These are phyloP conservation scores for Horisme vitalbata DNA, from an alignment of 2,888 invertebrate genomes.

Conservation along the genomic window DNA sequence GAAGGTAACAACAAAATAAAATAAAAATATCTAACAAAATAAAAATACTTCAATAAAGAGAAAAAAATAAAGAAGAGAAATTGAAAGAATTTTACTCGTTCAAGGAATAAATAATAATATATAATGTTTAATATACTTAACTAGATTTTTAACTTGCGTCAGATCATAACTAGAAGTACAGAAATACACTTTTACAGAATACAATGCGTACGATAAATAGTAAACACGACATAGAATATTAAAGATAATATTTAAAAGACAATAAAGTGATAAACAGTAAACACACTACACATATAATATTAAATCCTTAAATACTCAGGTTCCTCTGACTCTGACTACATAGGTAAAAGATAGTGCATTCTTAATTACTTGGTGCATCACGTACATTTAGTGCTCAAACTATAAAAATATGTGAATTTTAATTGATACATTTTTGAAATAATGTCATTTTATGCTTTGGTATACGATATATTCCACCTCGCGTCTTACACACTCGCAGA, in stretches of 20 bases:
- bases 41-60: no score
- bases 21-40: no score
- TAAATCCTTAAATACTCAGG: conserved; percentile 61
- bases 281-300: conserved; percentile 26
- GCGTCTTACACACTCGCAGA: no score
- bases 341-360: conserved; percentile 9
- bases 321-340: conserved; percentile 63
- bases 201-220: conserved; percentile 11
- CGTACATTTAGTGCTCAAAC: conserved; percentile 13
- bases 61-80: no score
- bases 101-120: no score
- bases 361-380: conserved; percentile 21
- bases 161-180: conserved; percentile 45
- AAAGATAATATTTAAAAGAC: conserved; percentile 26
- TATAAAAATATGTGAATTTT: neutral
- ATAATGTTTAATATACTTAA: neutral
- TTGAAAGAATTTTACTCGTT: no score
- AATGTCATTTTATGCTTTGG: no score
- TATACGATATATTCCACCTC: no score
- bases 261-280: conserved; percentile 19
- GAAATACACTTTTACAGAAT: conserved; percentile 30
- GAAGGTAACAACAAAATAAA: no score
- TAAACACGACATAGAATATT: conserved; percentile 22
- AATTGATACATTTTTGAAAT: no score
- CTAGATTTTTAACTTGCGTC: conserved; percentile 72